Evolutionary conservation across 2,888 invertebrate species (phyloP), one percentile per base, ranked within the genome.

Genomic region (Rhimphoctona megacephalus): DNA sequence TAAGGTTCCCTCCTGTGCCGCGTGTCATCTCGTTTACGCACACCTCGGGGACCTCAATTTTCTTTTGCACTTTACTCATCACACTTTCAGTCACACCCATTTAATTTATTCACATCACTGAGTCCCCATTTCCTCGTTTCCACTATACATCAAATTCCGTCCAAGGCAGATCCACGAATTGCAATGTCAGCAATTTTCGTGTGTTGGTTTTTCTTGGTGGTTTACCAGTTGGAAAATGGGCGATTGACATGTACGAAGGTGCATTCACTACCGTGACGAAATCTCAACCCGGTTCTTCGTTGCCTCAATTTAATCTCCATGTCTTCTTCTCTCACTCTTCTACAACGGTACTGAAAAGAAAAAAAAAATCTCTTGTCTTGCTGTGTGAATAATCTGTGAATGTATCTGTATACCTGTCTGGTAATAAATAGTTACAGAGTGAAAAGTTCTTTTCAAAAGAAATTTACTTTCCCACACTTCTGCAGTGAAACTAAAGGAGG

Each of bases 371-470:
- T 57, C 33, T 73, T 36, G 17, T 74, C 69, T 43, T 3, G 74
- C 33, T 49, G 73, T 76, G 78, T 67, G 69, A 67, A 84, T 84
- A 74, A 84, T 84, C 61, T 25, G 33, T 36, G 72, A 30, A 73
- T 54, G 8, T 8, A 39, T 43, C 11, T 52, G 25, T 33, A 72
- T 22, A 52, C 64, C 22, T 72, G 76, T 52, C 49, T 19, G 36
- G 39, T 39, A 81, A 81, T 72, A 72, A 77, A 76, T 66, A 43
- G 66, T 66, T 39, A n/a, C 61, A 25, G 17, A 46, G 22, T n/a
- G 14, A 73, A 72, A 39, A 39, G 39, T 49, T 76, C n/a, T 70
- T 52, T 54, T 19, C 19, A 30, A 19, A 39, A 43, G 25, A 30
- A 49, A 43, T 25, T 19, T 49, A 30, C 11, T 3, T 25, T 70